Conservation (phyloP, 2,113 vertebrate species). For the Bolborhynchus lineola region DNA sequence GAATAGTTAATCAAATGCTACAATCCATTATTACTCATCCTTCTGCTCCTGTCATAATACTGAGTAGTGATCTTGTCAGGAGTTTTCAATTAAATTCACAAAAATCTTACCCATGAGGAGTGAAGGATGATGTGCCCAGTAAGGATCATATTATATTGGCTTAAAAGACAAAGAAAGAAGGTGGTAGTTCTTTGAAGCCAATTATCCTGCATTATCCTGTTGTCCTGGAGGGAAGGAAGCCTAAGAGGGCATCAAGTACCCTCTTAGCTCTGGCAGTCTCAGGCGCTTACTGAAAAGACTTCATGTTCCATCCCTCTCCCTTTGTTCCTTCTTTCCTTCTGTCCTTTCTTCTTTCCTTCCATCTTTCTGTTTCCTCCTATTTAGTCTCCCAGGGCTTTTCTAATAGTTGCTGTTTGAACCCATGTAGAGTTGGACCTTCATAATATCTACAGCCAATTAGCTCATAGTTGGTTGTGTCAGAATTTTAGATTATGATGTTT, state of each 20-base stretch:
- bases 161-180: not conserved
- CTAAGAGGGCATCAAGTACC: not conserved
- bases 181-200: not conserved
- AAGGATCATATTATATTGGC: not conserved
- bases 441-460: not conserved
- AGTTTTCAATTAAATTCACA: not conserved
- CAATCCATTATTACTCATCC: not conserved
- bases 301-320: not conserved
- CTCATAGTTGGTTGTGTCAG: not conserved
- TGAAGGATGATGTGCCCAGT: not conserved
- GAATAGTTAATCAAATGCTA: not conserved
- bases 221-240: not conserved
- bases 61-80: not conserved
- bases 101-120: not conserved
- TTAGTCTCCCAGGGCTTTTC: not conserved
- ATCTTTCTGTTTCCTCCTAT: not conserved
- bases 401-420: not conserved
- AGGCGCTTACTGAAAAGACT: not conserved
- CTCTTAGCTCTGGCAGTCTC: not conserved
- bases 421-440: not conserved
- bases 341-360: not conserved
- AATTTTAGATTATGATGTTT: not conserved
- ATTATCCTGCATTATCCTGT: not conserved
- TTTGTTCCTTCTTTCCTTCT: not conserved
- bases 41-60: not conserved